Evolutionary conservation across 1,140 invertebrate genomes (phyloP).

Genomic region (Archivesica marissinica): DNA sequence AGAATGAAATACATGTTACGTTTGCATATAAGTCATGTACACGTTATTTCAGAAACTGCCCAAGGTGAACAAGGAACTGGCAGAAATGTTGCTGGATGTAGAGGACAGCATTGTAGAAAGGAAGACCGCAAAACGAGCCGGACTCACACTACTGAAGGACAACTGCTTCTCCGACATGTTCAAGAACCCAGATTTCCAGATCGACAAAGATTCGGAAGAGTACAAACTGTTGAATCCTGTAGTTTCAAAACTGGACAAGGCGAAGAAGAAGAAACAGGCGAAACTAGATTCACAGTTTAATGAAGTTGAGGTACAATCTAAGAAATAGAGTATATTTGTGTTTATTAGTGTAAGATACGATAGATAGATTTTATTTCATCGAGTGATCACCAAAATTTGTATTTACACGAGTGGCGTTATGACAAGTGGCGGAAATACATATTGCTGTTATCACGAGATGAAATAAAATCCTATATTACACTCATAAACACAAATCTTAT

Average conservation of each 20-base stretch:
- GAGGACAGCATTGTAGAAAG: constrained; percentile 67
- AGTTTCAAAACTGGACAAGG: constrained; percentile 91
- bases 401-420: no score
- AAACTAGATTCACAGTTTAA: constrained; percentile 84
- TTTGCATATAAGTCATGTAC: no score
- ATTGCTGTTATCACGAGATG: no score
- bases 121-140: constrained; percentile 80
- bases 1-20: no score
- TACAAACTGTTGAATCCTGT: constrained; percentile 93
- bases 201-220: constrained; percentile 92
- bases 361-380: no score
- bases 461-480: no score
- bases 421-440: no score
- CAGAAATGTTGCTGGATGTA: constrained; percentile 91
- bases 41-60: constrained; percentile 84
- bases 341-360: no score
- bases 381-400: no score
- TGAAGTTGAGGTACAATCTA: constrained; percentile 84
- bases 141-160: constrained; percentile 90
- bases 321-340: no score
- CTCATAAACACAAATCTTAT: no score
- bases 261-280: constrained; percentile 86
- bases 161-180: constrained; percentile 95
- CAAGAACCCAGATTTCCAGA: constrained; percentile 96
- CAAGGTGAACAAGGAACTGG: constrained; percentile 88